Percentiles rank a stretch among this genome's conserved stretches.
Evolutionary conservation across 2,888 invertebrate species (phyloP).

Genomic region (Yponomeuta sedellus): DNA sequence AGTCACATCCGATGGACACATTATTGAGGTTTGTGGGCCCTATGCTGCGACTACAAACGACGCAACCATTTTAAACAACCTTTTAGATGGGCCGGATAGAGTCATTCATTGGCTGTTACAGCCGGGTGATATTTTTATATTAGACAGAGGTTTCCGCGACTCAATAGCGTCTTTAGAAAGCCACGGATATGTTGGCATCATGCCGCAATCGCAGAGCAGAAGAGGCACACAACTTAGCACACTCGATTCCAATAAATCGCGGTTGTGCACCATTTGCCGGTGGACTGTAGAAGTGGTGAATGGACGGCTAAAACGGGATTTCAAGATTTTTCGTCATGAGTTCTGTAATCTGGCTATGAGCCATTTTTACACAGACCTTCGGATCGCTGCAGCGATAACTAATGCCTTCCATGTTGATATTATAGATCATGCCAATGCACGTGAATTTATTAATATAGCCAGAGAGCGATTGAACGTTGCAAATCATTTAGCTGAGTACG

Average conservation of each 20-base stretch:
- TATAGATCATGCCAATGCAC: conserved; percentile 18
- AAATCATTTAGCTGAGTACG: conserved; percentile 19
- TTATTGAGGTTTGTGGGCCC: conserved; percentile 24
- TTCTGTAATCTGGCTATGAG: conserved; percentile 13
- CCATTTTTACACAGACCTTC: conserved; percentile 19
- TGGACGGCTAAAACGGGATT: not conserved
- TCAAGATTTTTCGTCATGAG: conserved; percentile 16
- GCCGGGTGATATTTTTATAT: conserved; percentile 15
- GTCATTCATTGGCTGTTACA: conserved; percentile 14
- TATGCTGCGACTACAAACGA: conserved; percentile 24
- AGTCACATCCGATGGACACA: conserved; percentile 25
- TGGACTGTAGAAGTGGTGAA: conserved; percentile 13
- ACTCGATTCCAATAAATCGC: conserved; percentile 14
- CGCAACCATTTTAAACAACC: conserved; percentile 21
- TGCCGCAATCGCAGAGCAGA: conserved; percentile 12
- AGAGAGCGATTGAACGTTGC: conserved; percentile 17
- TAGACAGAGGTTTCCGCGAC: conserved; percentile 15
- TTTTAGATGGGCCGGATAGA: conserved; percentile 14
- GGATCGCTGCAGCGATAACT: conserved; percentile 21
- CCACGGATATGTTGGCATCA: conserved; percentile 12
- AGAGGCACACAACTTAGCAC: conserved; percentile 14
- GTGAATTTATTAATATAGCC: conserved; percentile 20
- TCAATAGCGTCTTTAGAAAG: conserved; percentile 10
- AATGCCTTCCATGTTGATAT: conserved; percentile 19
- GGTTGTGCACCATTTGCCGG: conserved; percentile 13